Evolutionary conservation across 2,113 vertebrate species (phyloP).

Genomic region (Oxyura jamaicensis): DNA sequence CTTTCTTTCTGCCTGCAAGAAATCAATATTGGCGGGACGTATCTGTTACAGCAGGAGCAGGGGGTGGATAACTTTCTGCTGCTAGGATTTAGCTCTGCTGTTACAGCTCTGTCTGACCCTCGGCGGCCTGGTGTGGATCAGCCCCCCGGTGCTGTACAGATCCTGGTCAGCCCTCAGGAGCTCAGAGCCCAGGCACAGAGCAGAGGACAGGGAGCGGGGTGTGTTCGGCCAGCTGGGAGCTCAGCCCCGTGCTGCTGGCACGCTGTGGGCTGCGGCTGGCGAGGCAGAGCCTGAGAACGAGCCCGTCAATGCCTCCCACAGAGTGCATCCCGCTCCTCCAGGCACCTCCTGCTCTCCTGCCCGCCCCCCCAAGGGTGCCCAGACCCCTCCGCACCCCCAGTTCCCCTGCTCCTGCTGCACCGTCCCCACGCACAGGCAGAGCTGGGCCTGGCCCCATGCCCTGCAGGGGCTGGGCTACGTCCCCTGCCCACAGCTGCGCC

Average conservation of each 20-base stretch:
- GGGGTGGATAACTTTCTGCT: background rate
- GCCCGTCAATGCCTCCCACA: background rate
- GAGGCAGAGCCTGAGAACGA: background rate
- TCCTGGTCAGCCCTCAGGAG: background rate
- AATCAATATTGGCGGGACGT: slow-evolving; percentile 43
- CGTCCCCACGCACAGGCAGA: no score
- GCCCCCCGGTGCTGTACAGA: rapidly evolving
- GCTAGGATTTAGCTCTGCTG: background rate
- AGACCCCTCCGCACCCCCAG: background rate
- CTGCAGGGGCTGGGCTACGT: rapidly evolving
- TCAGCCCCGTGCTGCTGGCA: background rate
- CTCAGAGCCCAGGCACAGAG: background rate
- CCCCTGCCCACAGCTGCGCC: background rate
- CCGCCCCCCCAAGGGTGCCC: background rate
- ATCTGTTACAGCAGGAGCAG: background rate
- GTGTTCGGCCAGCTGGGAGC: background rate
- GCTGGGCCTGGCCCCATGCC: background rate
- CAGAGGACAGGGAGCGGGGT: rapidly evolving
- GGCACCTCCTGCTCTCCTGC: background rate
- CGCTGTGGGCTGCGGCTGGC: background rate
- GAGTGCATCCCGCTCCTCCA: background rate
- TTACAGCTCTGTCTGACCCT: background rate
- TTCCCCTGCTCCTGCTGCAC: background rate
- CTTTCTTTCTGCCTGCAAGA: slow-evolving; percentile 18
- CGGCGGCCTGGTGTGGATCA: background rate